A percentile compares a stretch with the other conserved stretches of the same genome.
Conservation (phyloP, 2,797 vertebrate genomes). For the Brachyalestes nurse region DNA sequence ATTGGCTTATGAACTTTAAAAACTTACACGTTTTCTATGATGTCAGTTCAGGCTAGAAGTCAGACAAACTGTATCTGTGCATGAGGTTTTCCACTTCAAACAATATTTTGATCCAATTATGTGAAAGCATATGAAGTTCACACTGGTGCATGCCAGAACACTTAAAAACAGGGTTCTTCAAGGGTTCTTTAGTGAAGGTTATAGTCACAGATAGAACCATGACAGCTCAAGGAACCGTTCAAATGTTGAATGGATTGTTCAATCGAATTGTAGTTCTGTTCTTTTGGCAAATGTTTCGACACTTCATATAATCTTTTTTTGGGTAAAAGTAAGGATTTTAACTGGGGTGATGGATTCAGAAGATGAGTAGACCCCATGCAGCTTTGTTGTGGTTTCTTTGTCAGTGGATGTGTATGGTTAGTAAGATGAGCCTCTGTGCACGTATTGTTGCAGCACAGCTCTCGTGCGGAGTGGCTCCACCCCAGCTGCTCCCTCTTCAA, state of each 20-base stretch:
- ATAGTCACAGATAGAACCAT: too few relatives aligned
- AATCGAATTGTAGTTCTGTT: too few relatives aligned
- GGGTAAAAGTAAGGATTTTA: not conserved
- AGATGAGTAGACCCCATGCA: slow-evolving; percentile 7
- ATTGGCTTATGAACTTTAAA: too few relatives aligned
- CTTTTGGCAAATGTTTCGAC: not conserved
- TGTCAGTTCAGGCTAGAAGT: not conserved
- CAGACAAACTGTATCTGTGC: too few relatives aligned
- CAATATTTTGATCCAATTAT: too few relatives aligned
- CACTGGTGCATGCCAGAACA: too few relatives aligned
- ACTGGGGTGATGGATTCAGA: not conserved
- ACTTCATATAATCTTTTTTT: not conserved
- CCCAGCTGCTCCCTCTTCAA: slow-evolving; percentile 69
- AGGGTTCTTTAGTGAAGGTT: too few relatives aligned
- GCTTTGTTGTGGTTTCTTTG: slow-evolving; percentile 53
- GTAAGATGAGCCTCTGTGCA: slow-evolving; percentile 70
- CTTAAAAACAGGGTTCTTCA: too few relatives aligned
- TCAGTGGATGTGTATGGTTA: slow-evolving; percentile 57
- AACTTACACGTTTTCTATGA: not conserved
- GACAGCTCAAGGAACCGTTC: too few relatives aligned
- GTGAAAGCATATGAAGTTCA: too few relatives aligned
- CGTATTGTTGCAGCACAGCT: slow-evolving; percentile 72
- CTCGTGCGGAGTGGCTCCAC: slow-evolving; percentile 70
- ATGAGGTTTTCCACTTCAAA: too few relatives aligned
- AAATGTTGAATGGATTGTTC: too few relatives aligned